Percentiles rank a stretch among this genome's conserved stretches.
These are phyloP conservation scores for Pangasianodon gigas DNA, from an alignment of 2,113 vertebrate genomes.

Conservation along the genomic window DNA sequence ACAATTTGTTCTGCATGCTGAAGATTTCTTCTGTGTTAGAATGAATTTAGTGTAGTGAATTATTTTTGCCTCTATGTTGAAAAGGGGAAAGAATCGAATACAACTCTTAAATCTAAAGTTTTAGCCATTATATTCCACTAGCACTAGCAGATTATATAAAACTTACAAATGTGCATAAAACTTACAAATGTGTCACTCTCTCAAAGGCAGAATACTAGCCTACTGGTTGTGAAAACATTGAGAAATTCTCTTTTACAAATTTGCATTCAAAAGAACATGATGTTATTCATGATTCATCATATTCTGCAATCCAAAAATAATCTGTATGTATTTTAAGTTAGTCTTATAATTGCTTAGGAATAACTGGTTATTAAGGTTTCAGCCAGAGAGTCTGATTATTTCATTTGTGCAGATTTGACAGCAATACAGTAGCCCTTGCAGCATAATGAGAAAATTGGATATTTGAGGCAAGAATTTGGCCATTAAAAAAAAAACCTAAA, in stretches of 20 bases:
- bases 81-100: background rate
- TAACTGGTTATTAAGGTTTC: background rate
- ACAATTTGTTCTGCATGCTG: background rate
- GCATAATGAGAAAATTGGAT: background rate
- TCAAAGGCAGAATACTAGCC: background rate
- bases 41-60: background rate
- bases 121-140: too few relatives aligned
- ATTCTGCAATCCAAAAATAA: background rate
- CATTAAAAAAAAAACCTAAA: background rate
- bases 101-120: background rate
- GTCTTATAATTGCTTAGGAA: background rate
- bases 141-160: background rate
- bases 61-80: background rate
- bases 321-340: background rate
- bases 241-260: background rate
- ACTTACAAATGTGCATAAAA: background rate
- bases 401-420: background rate
- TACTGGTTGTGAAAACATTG: background rate
- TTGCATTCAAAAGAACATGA: background rate
- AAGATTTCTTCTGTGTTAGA: background rate
- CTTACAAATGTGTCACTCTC: background rate
- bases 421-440: background rate
- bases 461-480: background rate
- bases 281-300: background rate
- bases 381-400: background rate